Base-by-base conservation (phyloP, 2,113 vertebrate species). In the Ammospiza nelsoni region DNA sequence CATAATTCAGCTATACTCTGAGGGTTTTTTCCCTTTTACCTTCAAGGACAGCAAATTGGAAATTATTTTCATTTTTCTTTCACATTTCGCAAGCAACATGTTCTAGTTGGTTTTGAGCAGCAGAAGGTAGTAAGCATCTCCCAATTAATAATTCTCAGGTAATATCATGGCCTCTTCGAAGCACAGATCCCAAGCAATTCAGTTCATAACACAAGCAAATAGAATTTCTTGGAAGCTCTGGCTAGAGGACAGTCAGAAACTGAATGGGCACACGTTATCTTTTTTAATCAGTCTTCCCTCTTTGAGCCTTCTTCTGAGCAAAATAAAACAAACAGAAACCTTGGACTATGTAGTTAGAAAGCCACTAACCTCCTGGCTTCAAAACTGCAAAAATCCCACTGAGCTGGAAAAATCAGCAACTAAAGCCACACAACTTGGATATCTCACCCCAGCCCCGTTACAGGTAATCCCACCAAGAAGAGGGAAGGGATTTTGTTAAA, bases 1-100 rank as follows among this genome's bases (percentile, higher is more conserved):
- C 77, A 75, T 94, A 94, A 94, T 74, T 90, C 86, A 90, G 44
- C 88, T 91, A 71, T 86, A 87, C 82, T 76, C 75, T 61, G 69
- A 92, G 81, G 61, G 6, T 5, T 7, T 7, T 90, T 94, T 14
- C 6, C 22, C 57, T 58, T 43, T 81, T 90, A 80, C 94, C 95
- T 97, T 97, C 97, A 97, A 97, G 97, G 96, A 85, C 15, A 77
- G 48, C 51, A 74, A 87, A 82, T 92, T 91, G 75, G 84, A 96
- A 96, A 94, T 92, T 61, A 76, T 89, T 91, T 95, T 89, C 51
- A 81, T 82, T 97, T 91, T 95, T 91, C 71, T 90, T 97, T 95
- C 73, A 82, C 58, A 51, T 90, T 95, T 93, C 48, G 44, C 52
- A 89, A 94, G 80, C 57, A 72, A 39, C 33, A 59, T 52, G 82